Base-by-base conservation (phyloP, 2,888 invertebrate species). In the Zhuqinia jingwanae region DNA sequence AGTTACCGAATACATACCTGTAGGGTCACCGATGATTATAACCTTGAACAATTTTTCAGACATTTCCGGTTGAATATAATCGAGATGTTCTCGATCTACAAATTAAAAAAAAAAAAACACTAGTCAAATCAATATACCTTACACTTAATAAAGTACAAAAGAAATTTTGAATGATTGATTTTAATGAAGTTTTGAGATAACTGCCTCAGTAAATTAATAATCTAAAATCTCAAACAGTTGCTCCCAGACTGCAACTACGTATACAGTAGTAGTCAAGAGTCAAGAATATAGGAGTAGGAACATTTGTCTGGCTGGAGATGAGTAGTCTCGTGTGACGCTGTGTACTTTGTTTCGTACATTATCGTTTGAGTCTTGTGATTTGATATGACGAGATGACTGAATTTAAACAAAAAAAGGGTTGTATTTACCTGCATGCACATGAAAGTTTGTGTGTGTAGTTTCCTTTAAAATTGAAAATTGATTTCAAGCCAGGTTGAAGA, bases 11-110 rank as follows among this genome's bases (percentile, higher is more conserved):
- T n/a, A 56, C 58, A 8, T 94, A 6, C 93, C 93, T 13, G 93
- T 93, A 0, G 93, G 93, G 90, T 93, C 93, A 3, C 93, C 93
- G 79, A 93, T 93, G 56, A 93, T 92, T 73, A 93, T 93, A 20
- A 93, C 92, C 92, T 93, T 93, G 90, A 93, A 93, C 42, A 93
- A 89, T 86, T 92, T 92, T 86, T 93, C 93, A 63, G 92, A 91
- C 90, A 91, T 90, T 60, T 83, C 73, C 25, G 53, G 70, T 56
- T 27, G 42, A 70, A 30, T 30, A 17, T 53, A 53, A 36, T 53
- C 56, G 30, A 20, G 22, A 15, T 20, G 20, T 25, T 56, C 36
- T 20, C 17, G 53, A 42, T 70, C 80, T 80, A 36, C 45, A 68
- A 70, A 63, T 78, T 42, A 8, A 5, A 17, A 27, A 76, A 75